Evolutionary conservation across 2,113 vertebrate species (phyloP), one percentile per base, ranked within the genome.

Genomic region (Proteles cristata): DNA sequence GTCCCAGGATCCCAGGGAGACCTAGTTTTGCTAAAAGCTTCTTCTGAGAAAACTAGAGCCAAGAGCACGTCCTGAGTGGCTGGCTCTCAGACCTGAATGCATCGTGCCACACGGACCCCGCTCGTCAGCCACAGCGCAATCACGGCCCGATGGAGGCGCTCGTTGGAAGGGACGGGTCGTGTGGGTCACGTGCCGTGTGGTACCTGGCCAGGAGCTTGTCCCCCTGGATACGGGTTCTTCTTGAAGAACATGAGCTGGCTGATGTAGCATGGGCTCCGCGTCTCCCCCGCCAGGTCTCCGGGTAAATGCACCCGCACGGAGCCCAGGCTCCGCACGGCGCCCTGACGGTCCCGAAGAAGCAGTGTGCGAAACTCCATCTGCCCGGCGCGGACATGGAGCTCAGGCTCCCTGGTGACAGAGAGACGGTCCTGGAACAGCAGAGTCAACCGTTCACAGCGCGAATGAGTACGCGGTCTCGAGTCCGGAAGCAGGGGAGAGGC

Each of bases 281-380:
- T 33, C 17, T 61, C 82, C 15, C 28, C 81, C 1, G 97, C 86
- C 55, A 99, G 74, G 33, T 97, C 84, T 1, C 96, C 68, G 2
- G 99, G 98, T 65, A 99, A 77, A 96, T 98, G 95, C 96, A 99
- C 95, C 43, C 58, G 97, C 81, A 97, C 26, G 0, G 97, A 98
- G 90, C 98, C 97, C 71, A 98, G 87, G 81, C 82, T 97, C 95
- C 98, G 94, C 48, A 97, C 23, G 0, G 94, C n/a, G 31, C 88
- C 88, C 65, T 80, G 88, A 28, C 76, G 86, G 15, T 61, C 87
- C 4, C 23, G 48, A 71, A 97, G 93, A 15, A 98, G 69, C 61
- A 55, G 96, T 0, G 66, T 95, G 21, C n/a, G 81, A 58, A 99
- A 76, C 58, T 97, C 95, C 73, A 99, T 93, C 4, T 89, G 71